Conservation (phyloP, 2,113 vertebrate genomes). For the Erythrolamprus reginae region DNA sequence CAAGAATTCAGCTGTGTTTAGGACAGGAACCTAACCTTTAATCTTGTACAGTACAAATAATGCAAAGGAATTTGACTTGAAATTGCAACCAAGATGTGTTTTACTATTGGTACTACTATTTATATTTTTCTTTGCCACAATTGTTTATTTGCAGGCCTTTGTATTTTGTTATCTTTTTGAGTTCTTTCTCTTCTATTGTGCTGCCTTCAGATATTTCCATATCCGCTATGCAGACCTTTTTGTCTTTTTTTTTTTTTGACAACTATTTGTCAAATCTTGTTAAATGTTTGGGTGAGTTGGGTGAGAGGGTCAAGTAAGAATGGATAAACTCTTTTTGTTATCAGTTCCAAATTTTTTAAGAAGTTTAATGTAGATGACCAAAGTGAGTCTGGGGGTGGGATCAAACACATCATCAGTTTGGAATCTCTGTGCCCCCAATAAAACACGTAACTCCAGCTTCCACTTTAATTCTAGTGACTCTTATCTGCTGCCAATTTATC, state of each 20-base stretch:
- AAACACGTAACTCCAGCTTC: not conserved
- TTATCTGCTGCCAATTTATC: not conserved
- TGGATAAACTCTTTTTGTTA: not conserved
- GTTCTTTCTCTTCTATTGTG: not conserved
- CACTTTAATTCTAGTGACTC: not conserved
- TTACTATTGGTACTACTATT: no score
- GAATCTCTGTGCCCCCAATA: not conserved
- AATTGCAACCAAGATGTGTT: no score
- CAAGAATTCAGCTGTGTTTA: not conserved
- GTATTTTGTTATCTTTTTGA: not conserved
- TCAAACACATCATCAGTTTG: not conserved
- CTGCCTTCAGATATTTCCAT: not conserved
- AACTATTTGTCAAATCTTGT: not conserved
- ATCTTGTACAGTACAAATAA: not conserved
- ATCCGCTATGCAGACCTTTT: not conserved
- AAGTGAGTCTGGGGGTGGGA: not conserved
- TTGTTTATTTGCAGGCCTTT: not conserved
- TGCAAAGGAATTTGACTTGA: not conserved
- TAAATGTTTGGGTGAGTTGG: not conserved
- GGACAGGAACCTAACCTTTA: not conserved
- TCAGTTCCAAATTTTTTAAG: not conserved
- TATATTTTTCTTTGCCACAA: not conserved
- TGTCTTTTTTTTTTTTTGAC: not conserved
- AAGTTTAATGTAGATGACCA: not conserved
- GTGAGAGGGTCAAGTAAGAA: not conserved